Percentiles rank a stretch among this genome's conserved stretches.
These are phyloP conservation scores for Neogobius melanostomus DNA, from an alignment of 2,113 vertebrate species.

Conservation along the genomic window DNA sequence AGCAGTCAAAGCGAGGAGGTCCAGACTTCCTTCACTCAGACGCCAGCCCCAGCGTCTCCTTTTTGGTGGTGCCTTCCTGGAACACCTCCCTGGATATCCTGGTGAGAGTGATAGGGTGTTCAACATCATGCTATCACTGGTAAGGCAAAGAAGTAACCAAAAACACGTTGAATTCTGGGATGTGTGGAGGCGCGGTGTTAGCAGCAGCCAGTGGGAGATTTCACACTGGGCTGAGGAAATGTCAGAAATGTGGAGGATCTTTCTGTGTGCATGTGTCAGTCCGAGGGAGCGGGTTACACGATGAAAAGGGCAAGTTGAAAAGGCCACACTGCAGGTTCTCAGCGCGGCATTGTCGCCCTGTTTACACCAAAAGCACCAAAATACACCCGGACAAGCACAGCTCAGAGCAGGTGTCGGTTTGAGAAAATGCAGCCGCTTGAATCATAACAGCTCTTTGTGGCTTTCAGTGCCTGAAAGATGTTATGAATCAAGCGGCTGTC, in stretches of 20 bases:
- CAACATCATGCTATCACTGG: no score
- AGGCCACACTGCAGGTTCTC: slow-evolving; percentile 34
- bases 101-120: no score
- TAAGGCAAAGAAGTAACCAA: no score
- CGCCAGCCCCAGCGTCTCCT: no score
- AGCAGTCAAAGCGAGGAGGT: no score
- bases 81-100: no score
- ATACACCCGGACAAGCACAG: neutral
- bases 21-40: no score
- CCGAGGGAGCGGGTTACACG: slow-evolving; percentile 21
- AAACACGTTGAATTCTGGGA: neutral
- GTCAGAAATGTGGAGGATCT: slow-evolving; percentile 30
- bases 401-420: neutral
- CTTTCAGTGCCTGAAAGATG: neutral
- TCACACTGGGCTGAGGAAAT: slow-evolving; percentile 22
- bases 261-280: slow-evolving; percentile 32
- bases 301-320: slow-evolving; percentile 56
- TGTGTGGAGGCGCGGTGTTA: slow-evolving; percentile 1
- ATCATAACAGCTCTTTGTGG: neutral
- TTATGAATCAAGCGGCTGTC: neutral
- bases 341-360: neutral
- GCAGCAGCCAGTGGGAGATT: slow-evolving; percentile 26
- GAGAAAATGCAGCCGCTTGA: no score
- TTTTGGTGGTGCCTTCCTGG: no score
- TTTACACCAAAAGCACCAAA: no score